Evolutionary conservation across 2,797 vertebrate species (phyloP).

Genomic region (Crocodylus rhombifer): DNA sequence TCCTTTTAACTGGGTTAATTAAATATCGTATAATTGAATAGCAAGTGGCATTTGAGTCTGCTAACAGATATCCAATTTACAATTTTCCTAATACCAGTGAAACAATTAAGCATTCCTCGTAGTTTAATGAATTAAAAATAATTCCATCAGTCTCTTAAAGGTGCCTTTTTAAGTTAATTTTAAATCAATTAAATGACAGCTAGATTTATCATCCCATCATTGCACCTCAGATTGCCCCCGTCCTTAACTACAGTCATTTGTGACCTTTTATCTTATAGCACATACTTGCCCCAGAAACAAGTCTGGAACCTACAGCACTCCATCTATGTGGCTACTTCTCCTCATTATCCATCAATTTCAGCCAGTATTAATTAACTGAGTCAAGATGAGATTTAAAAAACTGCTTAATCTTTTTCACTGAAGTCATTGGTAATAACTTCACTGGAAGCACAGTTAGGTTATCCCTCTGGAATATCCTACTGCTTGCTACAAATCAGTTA

Average conservation of each 20-base stretch:
- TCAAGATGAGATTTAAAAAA: not conserved
- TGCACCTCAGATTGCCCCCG: conserved; percentile 7
- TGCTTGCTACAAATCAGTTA: not conserved
- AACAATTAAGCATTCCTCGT: conserved; percentile 46
- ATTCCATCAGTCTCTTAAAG: conserved; percentile 29
- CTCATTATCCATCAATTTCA: not conserved
- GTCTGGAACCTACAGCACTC: not conserved
- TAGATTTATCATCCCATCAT: conserved; percentile 35
- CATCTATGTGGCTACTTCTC: not conserved
- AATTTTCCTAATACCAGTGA: conserved; percentile 50
- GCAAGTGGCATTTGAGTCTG: conserved; percentile 40
- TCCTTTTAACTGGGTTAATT: conserved; percentile 37
- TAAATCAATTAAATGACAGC: conserved; percentile 23
- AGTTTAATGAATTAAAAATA: conserved; percentile 43
- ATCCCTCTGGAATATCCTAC: not conserved
- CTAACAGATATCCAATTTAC: conserved; percentile 47
- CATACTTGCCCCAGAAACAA: not conserved
- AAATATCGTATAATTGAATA: conserved; percentile 37
- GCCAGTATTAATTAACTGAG: not conserved
- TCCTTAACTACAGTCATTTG: not conserved
- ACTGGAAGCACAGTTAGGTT: not conserved
- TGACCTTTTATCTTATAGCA: not conserved
- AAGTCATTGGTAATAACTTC: not conserved
- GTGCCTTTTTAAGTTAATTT: not conserved
- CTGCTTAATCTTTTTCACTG: not conserved